Percentiles rank a stretch among this genome's conserved stretches.
These are phyloP conservation scores for Hermodice carunculata DNA, from an alignment of 2,888 invertebrate genomes.

Conservation along the genomic window DNA sequence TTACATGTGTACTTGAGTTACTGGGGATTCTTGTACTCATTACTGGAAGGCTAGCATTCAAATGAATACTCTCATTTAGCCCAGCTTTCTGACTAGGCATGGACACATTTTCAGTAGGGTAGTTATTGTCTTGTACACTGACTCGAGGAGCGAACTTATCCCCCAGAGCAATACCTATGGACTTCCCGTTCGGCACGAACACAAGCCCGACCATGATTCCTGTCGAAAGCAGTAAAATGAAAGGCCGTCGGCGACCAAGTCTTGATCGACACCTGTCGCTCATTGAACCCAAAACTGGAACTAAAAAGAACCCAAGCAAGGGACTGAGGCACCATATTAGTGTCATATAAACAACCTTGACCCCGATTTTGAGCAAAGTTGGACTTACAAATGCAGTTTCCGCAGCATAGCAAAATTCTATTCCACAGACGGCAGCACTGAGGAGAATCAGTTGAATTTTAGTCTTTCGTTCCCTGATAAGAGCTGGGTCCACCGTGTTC, in stretches of 20 bases:
- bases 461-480: slow-evolving; percentile 68
- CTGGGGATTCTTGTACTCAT: too few species aligned
- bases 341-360: slow-evolving; percentile 94
- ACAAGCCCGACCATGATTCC: slow-evolving; percentile 91
- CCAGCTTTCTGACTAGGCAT: too few species aligned
- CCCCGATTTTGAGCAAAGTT: slow-evolving; percentile 89
- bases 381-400: slow-evolving; percentile 98
- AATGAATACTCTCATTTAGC: too few species aligned
- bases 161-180: slow-evolving; percentile 85
- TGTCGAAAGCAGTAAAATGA: slow-evolving; percentile 88
- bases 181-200: slow-evolving; percentile 92
- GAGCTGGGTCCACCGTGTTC: slow-evolving; percentile 14
- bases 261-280: slow-evolving; percentile 88
- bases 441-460: slow-evolving; percentile 78
- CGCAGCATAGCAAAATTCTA: slow-evolving; percentile 97
- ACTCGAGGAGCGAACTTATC: slow-evolving; percentile 75
- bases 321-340: slow-evolving; percentile 96
- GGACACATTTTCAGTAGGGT: too few species aligned
- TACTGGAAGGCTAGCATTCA: too few species aligned
- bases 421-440: slow-evolving; percentile 96
- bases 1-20: too few species aligned
- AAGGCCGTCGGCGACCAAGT: slow-evolving; percentile 90
- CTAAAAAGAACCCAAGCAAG: slow-evolving; percentile 92
- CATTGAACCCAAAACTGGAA: slow-evolving; percentile 90
- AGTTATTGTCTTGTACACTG: too few species aligned